These are phyloP conservation scores for Eupithecia exiguata DNA, from an alignment of 2,888 invertebrate species.

Conservation along the genomic window DNA sequence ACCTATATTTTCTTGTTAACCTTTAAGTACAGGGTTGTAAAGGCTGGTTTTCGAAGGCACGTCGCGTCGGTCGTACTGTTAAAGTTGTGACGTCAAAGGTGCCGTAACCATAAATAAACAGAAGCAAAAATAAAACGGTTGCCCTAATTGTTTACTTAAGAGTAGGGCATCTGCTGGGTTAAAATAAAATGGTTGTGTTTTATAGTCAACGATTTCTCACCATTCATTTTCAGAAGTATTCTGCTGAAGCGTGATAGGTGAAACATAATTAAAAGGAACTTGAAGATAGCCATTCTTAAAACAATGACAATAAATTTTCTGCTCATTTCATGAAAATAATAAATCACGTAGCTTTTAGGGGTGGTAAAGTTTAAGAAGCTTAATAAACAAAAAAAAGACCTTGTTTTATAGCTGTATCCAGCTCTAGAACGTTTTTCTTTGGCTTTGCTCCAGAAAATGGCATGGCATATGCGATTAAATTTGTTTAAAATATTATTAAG, in stretches of 20 bases:
- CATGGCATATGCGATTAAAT: background rate
- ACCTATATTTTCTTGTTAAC: conserved; percentile 23
- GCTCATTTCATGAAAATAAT: background rate
- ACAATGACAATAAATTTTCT: background rate
- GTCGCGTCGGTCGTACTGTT: conserved; percentile 17
- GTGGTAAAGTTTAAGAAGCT: background rate
- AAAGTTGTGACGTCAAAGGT: conserved; percentile 48
- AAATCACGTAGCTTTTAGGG: background rate
- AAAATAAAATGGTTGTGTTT: conserved; percentile 30
- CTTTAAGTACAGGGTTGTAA: conserved; percentile 36
- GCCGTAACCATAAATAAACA: conserved; percentile 54
- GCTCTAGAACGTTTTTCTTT: background rate
- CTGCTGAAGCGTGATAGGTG: background rate
- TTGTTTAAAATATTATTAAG: background rate
- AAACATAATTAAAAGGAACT: background rate
- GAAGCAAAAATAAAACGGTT: conserved; percentile 57
- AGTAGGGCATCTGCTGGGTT: conserved; percentile 49
- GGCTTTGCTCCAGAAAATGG: background rate
- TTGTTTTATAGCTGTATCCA: background rate
- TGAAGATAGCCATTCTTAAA: background rate
- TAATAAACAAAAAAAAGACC: background rate
- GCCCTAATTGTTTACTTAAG: conserved; percentile 61
- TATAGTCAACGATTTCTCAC: conserved; percentile 23
- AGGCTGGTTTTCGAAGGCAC: conserved; percentile 40
- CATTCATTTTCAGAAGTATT: background rate